Base-by-base conservation (phyloP, 2,888 invertebrate species). In the Clunio marinus region DNA sequence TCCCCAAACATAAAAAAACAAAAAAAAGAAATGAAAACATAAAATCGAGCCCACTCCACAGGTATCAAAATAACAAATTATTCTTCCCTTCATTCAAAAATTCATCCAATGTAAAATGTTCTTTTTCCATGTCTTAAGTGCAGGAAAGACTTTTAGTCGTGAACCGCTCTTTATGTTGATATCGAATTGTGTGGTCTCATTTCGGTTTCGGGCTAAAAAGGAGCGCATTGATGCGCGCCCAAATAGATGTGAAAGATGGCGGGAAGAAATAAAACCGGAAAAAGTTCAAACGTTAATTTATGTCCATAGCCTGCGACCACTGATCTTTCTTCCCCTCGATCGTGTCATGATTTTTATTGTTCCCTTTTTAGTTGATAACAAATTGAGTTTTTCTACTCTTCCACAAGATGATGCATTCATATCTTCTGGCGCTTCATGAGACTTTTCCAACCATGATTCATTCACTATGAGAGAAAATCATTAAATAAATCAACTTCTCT, bases 211-310 rank as follows among this genome's bases (percentile, higher is more conserved):
- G 7, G n/a, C n/a, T 4, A 15, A 51, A 51, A 51, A 51, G 51
- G 51, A 51, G 13, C 51, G 2, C 10, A n/a, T n/a, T n/a, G 51
- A 7, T n/a, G 51, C 17, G 13, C 51, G n/a, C n/a, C 51, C 17
- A 51, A 51, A 22, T 17, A 17, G 41, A 10, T 13, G 13, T 13
- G 41, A 41, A n/a, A 3, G 41, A 41, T 7, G 3, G 15, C 7
- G 41, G n/a, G 41, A 15, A 15, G 41, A 41, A 41, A n/a, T n/a
- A n/a, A 57, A 51, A 51, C 20, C 59, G 59, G 62, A 24, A 62
- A 62, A 62, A 25, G 37, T 62, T 46, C 45, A 65, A 65, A 51
- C 10, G 45, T 45, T 65, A 65, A 65, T 65, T 65, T 65, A 65
- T 46, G 63, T 46, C 25, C 63, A 46, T 45, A 27, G 63, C 25